Conservation (phyloP, 2,797 vertebrate species). For the Scolopax bukidnonensis region DNA sequence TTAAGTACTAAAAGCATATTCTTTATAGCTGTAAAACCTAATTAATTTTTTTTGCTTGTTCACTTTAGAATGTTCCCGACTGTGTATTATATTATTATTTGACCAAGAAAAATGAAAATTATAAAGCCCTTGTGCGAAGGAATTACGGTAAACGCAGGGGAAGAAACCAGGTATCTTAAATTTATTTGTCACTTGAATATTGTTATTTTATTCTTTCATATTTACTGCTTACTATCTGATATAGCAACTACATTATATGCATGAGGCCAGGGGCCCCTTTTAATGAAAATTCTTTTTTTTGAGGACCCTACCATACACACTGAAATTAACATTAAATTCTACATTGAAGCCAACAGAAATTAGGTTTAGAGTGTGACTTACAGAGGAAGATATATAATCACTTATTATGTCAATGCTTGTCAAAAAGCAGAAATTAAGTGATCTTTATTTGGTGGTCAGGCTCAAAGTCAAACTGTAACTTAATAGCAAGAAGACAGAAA, state of each 20-base stretch:
- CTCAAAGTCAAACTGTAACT: constrained; percentile 32
- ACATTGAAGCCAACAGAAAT: not conserved
- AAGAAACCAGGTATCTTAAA: constrained; percentile 89
- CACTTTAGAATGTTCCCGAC: constrained; percentile 91
- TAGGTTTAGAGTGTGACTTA: not conserved
- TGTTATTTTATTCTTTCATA: not conserved
- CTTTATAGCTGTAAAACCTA: not conserved
- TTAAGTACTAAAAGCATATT: not conserved
- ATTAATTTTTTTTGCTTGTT: not conserved
- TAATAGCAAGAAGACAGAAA: not conserved
- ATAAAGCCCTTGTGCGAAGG: constrained; percentile 94
- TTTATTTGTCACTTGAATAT: not conserved
- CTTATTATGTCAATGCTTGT: constrained; percentile 11
- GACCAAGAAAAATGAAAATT: constrained; percentile 99
- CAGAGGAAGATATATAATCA: constrained; percentile 23
- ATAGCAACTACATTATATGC: not conserved
- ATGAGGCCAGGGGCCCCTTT: not conserved
- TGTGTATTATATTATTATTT: constrained; percentile 98
- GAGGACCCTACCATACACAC: not conserved
- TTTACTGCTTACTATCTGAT: not conserved
- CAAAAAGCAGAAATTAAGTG: constrained; percentile 33
- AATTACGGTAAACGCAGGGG: constrained; percentile 95
- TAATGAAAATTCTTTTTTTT: not conserved
- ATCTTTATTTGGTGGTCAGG: constrained; percentile 27
- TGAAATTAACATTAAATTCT: not conserved